Evolutionary conservation across 2,113 vertebrate genomes (phyloP).

Genomic region (Silurus asotus): DNA sequence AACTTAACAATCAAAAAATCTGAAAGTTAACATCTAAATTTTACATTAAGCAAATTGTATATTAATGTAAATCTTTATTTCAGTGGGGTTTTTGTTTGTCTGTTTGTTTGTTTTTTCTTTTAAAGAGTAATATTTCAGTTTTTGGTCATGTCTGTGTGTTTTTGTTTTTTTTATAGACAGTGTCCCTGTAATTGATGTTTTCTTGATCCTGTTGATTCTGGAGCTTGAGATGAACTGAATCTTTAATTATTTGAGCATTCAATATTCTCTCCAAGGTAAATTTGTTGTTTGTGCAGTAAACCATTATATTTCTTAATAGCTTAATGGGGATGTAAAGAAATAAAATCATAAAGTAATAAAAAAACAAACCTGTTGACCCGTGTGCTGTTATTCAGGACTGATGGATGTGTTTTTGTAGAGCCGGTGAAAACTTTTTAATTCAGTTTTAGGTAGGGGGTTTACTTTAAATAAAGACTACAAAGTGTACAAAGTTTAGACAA

Average conservation of each 20-base stretch:
- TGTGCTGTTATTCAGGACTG: neutral
- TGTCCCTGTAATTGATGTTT: neutral
- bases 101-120: too few species aligned
- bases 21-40: too few species aligned
- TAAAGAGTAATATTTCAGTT: neutral
- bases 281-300: neutral
- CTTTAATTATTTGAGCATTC: neutral
- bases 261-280: neutral
- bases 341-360: neutral
- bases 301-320: neutral
- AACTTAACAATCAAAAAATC: too few species aligned
- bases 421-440: neutral
- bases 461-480: neutral
- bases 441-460: neutral
- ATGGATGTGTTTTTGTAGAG: neutral
- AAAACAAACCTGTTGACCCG: neutral
- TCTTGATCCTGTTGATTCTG: neutral
- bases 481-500: neutral
- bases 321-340: neutral
- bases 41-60: too few species aligned
- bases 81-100: too few species aligned
- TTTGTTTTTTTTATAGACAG: neutral
- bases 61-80: too few species aligned
- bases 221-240: neutral
- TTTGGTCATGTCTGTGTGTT: neutral